Percentiles rank a stretch among this genome's conserved stretches.
phyloP scores from a whole-genome alignment of 2,888 invertebrate species.

The Lacanobia wlatinum region DNA sequence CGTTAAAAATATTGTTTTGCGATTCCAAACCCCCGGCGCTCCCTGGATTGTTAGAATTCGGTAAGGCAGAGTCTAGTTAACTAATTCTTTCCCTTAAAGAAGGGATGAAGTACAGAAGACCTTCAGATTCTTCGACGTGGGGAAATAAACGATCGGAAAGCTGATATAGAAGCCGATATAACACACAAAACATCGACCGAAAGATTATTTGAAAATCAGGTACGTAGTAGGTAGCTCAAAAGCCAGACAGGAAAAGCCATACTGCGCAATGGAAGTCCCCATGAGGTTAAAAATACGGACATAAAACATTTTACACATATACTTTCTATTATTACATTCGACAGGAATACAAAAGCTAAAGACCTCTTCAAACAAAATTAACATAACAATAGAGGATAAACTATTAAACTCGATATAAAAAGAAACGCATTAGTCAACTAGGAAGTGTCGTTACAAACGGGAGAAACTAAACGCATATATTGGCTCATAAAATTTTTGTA shows the following conservation, averaged over 20 bases:
- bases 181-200: not conserved
- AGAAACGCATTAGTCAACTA: slow-evolving; percentile 38
- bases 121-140: too few relatives aligned
- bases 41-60: too few relatives aligned
- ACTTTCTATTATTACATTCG: slow-evolving; percentile 31
- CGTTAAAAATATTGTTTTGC: too few relatives aligned
- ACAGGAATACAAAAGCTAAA: not conserved
- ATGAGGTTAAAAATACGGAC: slow-evolving; percentile 13
- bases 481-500: slow-evolving; percentile 55
- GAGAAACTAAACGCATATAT: slow-evolving; percentile 47
- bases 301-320: slow-evolving; percentile 28
- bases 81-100: too few relatives aligned
- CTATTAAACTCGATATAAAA: slow-evolving; percentile 55
- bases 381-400: slow-evolving; percentile 36
- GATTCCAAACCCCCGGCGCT: too few relatives aligned
- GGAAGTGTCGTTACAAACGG: slow-evolving; percentile 41
- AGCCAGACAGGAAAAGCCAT: slow-evolving; percentile 14
- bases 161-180: not conserved
- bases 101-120: not conserved
- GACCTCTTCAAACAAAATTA: slow-evolving; percentile 37
- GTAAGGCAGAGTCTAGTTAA: too few relatives aligned
- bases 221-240: not conserved
- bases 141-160: not conserved
- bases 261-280: slow-evolving; percentile 17
- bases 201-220: slow-evolving; percentile 1